Base-by-base conservation (phyloP, 2,113 vertebrate genomes). In the Onychostoma macrolepis region DNA sequence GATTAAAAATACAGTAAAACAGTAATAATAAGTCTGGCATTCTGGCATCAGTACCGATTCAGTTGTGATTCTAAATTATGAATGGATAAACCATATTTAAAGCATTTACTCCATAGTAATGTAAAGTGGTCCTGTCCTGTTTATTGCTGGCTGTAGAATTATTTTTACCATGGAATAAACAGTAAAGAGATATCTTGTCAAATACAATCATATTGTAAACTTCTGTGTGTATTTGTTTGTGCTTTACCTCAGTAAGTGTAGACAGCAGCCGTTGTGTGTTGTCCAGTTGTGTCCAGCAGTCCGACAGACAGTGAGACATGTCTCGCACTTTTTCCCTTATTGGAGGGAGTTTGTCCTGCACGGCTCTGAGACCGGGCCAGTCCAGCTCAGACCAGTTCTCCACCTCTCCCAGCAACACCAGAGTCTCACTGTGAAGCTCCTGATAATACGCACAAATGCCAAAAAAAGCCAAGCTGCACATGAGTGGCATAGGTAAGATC, bases 211-310 rank as follows among this genome's bases (percentile, higher is more conserved):
- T 48, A 50, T 17, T 0, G 56, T 58, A 1, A 1, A 0, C 7
- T 58, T 24, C 2, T 72, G 65, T 69, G 69, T 38, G 9, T 72
- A 0, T 72, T 4, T 38, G 19, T 38, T 26, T 58, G 63, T 8
- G 26, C 10, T 0, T 61, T 85, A 96, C 95, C 93, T 96, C 93
- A 7, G 96, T 95, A 89, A 97, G 93, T 12, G 96, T 95, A 91
- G 96, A 95, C 89, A 96, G 95, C 33, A 97, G 93, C 85, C 96
- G 88, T 85, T 96, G 95, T 0, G 96, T 95, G 91, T 95, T 95
- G 77, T 97, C 96, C 90, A 97, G 92, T 15, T 94, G 93, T 19
- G 94, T 95, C 93, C 96, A 96, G 83, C 94, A 94, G 92, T 96
- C 95, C 0, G 96, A 96, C 90, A 97, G 92, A 88, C 94, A 94